Percentiles rank a stretch among this genome's conserved stretches.
Evolutionary conservation across 64 coral and sea anemone genomes (phyloP).

Genomic region (Orbicella faveolata): DNA sequence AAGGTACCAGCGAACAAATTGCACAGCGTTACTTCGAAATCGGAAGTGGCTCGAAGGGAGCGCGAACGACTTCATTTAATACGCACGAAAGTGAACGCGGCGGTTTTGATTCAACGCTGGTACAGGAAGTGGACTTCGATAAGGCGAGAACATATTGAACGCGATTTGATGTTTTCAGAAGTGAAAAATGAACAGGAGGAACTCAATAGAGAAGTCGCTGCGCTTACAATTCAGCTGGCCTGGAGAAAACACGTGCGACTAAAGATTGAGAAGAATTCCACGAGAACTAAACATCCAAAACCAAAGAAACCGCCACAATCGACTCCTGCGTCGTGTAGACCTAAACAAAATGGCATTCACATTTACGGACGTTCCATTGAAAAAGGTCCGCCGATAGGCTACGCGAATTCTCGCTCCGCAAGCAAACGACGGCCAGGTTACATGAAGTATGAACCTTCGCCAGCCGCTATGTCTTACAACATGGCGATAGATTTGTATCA

Average conservation of each 20-base stretch:
- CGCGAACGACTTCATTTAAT: constrained; percentile 49
- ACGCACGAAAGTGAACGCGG: constrained; percentile 58
- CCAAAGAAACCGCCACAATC: background rate
- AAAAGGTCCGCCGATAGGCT: background rate
- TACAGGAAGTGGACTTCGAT: constrained; percentile 21
- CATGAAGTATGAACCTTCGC: constrained; percentile 22
- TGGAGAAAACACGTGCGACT: constrained; percentile 51
- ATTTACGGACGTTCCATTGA: constrained; percentile 13
- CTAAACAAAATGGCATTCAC: constrained; percentile 15
- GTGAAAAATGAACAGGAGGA: constrained; percentile 50
- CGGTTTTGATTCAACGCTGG: constrained; percentile 44
- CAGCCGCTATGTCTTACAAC: constrained; percentile 49
- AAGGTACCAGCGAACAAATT: background rate
- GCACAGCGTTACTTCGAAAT: constrained; percentile 18
- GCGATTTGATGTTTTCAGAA: background rate
- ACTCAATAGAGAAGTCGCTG: constrained; percentile 32
- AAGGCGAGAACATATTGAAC: background rate
- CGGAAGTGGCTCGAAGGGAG: constrained; percentile 47
- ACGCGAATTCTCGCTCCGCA: background rate
- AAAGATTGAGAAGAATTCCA: background rate
- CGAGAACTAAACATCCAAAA: background rate
- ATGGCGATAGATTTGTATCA: constrained; percentile 57
- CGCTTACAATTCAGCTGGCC: constrained; percentile 43
- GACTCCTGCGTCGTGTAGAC: background rate
- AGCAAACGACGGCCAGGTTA: background rate